Percentiles rank a stretch among this genome's conserved stretches.
Conservation (phyloP, 2,888 invertebrate genomes). For the Gastrophysa polygoni region DNA sequence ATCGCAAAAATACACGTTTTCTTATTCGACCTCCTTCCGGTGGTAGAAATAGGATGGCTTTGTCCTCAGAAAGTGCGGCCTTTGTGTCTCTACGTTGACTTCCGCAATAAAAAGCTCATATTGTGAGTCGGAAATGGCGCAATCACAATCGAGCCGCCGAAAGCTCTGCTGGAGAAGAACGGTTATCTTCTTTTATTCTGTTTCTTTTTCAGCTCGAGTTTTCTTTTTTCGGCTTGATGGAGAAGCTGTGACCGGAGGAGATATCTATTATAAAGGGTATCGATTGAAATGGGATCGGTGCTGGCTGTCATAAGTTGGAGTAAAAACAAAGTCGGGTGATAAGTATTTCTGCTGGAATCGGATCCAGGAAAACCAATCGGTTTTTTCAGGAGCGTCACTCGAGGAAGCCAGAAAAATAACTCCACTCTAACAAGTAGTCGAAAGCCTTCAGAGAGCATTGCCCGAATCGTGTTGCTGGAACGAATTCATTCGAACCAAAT, state of each 20-base stretch:
- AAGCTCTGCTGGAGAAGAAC: conserved; percentile 40
- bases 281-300: background rate
- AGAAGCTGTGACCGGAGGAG: background rate
- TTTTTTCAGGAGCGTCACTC: too few relatives aligned
- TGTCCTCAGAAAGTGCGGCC: conserved; percentile 31
- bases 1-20: background rate
- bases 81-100: conserved; percentile 48
- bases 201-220: background rate
- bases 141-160: conserved; percentile 51
- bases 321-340: background rate
- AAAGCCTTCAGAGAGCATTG: too few relatives aligned
- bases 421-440: too few relatives aligned
- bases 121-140: conserved; percentile 51
- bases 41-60: conserved; percentile 20
- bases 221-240: background rate
- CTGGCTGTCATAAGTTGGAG: background rate
- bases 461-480: too few relatives aligned
- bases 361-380: background rate
- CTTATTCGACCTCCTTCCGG: conserved; percentile 10
- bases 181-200: conserved; percentile 44
- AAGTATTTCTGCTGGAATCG: background rate
- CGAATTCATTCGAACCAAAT: too few relatives aligned
- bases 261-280: background rate
- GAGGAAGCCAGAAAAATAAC: too few relatives aligned
- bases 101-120: conserved; percentile 50